Evolutionary conservation across 2,113 vertebrate genomes (phyloP).

Genomic region (Herpetotheres cachinnans): DNA sequence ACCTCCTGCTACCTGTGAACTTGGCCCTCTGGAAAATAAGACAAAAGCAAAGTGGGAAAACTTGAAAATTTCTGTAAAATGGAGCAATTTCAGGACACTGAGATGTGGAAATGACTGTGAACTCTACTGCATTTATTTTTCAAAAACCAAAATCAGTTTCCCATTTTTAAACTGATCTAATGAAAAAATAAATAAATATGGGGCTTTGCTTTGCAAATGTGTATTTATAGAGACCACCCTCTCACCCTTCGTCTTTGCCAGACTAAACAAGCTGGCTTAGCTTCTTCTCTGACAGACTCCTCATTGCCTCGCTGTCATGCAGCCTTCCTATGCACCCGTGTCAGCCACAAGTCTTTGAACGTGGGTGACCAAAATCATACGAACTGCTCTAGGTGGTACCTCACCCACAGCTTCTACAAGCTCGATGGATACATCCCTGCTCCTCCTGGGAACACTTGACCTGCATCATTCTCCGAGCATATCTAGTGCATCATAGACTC

Average conservation of each 20-base stretch:
- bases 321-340: background rate
- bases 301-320: fast-evolving
- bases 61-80: background rate
- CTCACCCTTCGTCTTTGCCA: background rate
- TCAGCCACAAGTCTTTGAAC: background rate
- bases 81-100: background rate
- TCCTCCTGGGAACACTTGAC: background rate
- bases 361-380: background rate
- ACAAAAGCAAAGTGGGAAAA: background rate
- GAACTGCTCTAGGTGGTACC: background rate
- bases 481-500: background rate
- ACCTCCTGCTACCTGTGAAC: background rate
- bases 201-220: background rate
- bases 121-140: background rate
- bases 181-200: background rate
- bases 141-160: background rate
- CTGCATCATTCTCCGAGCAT: background rate
- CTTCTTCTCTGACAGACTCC: background rate
- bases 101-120: background rate
- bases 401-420: background rate
- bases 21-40: background rate
- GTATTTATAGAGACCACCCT: background rate
- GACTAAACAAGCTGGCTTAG: conserved; percentile 2
- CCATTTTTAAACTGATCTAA: background rate
- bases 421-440: background rate